Base-by-base conservation (phyloP, 2,888 invertebrate genomes). In the Drosophila tanythrix region DNA sequence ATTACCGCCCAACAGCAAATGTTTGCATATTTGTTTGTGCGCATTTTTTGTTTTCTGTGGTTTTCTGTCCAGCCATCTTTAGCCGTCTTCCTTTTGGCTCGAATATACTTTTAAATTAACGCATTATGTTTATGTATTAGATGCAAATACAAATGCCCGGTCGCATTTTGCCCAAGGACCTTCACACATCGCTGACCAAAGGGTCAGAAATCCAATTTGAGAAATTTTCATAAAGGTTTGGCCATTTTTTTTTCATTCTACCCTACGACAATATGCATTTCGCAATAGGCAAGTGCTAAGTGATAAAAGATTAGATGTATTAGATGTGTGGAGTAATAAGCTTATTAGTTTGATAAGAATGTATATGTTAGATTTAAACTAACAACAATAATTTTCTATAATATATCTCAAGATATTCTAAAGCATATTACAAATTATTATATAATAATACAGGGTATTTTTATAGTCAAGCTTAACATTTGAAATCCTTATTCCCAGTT, bases 81-180 rank as follows among this genome's bases (percentile, higher is more conserved):
- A 63, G 52, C 38, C 65, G 59, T 65, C 50, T 68, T 64, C 64
- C 65, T 78, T 43, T 50, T 59, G 67, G 72, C 40, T 52, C 46
- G 62, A 62, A 74, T 66, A 72, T 76, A 83, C 89, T 88, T 88
- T 90, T 84, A 90, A 88, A 88, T 88, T 88, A 88, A 90, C 90
- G 87, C 90, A 88, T 88, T 90, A 88, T 87, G 88, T 81, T 90
- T 90, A 90, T 88, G 88, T 90, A 90, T 88, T 88, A 87, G 89
- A 88, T 88, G 90, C 87, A 88, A 88, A 88, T 88, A 77, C 81
- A 72, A 64, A 73, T 75, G 72, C 66, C 74, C 70, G 70, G 55
- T 61, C 79, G 71, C 75, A 89, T 67, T 70, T 56, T 27, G 74
- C 82, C 82, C 63, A 83, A 90, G 88, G 90, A 90, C 89, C 87